Percentiles rank a stretch among this genome's conserved stretches.
Conservation (phyloP, 2,113 vertebrate genomes). For the Tetrax tetrax region DNA sequence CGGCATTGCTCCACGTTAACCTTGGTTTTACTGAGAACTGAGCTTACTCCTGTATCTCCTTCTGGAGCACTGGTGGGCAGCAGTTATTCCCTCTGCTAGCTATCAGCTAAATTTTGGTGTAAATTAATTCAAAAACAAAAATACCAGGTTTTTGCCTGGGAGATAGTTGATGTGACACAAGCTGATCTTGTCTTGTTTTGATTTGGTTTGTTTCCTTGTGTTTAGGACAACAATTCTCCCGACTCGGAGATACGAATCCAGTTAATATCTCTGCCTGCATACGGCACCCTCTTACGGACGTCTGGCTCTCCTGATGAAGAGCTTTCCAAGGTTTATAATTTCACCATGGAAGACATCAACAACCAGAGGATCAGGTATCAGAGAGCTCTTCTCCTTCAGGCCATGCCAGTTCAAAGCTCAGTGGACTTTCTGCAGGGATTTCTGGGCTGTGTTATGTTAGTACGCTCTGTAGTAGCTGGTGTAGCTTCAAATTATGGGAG, state of each 20-base stretch:
- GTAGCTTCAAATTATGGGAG: neutral
- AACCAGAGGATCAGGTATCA: conserved; percentile 85
- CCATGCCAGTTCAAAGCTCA: neutral
- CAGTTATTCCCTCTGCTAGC: neutral
- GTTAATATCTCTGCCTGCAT: conserved; percentile 87
- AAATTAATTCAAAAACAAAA: neutral
- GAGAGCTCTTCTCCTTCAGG: neutral
- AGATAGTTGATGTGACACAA: neutral
- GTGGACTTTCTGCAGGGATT: neutral
- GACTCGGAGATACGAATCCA: conserved; percentile 88
- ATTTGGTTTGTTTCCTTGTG: neutral
- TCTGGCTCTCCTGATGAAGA: conserved; percentile 72
- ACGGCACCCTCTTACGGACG: conserved; percentile 81
- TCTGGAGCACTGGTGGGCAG: neutral
- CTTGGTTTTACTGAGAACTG: neutral
- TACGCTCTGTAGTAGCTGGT: neutral
- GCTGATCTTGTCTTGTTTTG: neutral
- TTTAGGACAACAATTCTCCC: conserved; percentile 86
- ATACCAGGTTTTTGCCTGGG: neutral
- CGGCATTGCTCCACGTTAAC: neutral
- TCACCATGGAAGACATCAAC: conserved; percentile 94
- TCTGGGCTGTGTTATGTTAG: neutral
- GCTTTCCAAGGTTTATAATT: conserved; percentile 84
- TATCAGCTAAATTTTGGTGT: neutral
- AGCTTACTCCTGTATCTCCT: neutral